Evolutionary conservation across 2,113 vertebrate species (phyloP).

Genomic region (Phoenicopterus ruber): DNA sequence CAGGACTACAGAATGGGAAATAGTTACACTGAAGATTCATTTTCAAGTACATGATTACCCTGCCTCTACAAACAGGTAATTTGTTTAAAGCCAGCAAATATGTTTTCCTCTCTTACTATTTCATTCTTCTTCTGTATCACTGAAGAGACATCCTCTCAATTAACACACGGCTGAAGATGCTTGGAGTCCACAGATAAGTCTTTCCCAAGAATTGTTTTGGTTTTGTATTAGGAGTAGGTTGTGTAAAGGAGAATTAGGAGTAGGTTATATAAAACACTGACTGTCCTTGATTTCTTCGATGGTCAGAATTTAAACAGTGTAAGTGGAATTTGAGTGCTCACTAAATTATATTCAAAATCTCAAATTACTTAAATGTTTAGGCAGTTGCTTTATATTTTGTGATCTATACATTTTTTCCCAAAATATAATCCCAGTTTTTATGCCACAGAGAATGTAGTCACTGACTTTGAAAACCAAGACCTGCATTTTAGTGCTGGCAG

Average conservation of each 20-base stretch:
- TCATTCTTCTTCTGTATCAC: background rate
- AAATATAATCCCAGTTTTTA: background rate
- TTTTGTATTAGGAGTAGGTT: background rate
- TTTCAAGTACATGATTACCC: background rate
- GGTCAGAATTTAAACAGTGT: background rate
- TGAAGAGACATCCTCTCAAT: background rate
- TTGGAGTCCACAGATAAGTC: background rate
- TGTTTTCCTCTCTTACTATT: background rate
- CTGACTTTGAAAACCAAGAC: background rate
- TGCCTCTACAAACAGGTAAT: background rate
- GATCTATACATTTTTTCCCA: background rate
- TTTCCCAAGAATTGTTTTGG: background rate
- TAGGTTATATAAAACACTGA: background rate
- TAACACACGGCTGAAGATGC: background rate
- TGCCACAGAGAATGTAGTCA: background rate
- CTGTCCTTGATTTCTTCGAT: background rate
- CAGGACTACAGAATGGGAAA: background rate
- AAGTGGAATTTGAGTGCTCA: background rate
- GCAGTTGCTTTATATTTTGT: background rate
- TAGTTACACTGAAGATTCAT: background rate
- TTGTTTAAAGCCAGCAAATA: background rate
- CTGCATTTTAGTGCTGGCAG: background rate
- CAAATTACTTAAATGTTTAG: background rate
- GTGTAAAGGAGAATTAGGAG: background rate
- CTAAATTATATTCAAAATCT: background rate